These are phyloP conservation scores for Microcaecilia unicolor DNA, from an alignment of 2,797 vertebrate species.

Conservation along the genomic window DNA sequence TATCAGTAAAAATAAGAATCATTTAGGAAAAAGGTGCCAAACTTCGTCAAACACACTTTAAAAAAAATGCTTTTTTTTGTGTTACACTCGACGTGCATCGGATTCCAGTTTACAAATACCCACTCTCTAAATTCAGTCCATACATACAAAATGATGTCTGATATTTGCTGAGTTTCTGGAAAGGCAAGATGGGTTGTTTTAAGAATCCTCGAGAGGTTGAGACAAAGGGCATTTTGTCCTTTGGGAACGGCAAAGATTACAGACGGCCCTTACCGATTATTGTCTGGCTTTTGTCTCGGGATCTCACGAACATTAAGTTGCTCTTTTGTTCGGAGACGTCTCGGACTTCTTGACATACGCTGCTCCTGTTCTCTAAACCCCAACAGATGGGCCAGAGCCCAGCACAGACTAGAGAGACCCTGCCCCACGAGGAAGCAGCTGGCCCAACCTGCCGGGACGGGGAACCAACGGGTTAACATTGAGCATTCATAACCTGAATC, in stretches of 20 bases:
- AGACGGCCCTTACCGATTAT: conserved; percentile 80
- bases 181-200: no score
- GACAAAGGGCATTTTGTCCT: conserved; percentile 79
- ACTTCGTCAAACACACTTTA: no score
- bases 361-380: conserved; percentile 73
- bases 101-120: no score
- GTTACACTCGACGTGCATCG: no score
- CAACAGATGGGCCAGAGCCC: conserved; percentile 88
- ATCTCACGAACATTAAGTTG: conserved; percentile 62
- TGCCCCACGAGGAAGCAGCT: conserved; percentile 84
- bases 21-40: no score
- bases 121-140: no score
- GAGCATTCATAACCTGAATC: background rate
- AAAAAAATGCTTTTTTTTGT: no score
- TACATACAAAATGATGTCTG: no score
- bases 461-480: background rate
- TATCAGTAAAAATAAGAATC: no score
- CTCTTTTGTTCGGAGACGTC: conserved; percentile 59
- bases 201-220: no score
- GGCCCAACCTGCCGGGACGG: conserved; percentile 25
- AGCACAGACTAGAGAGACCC: no score
- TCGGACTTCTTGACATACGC: conserved; percentile 87
- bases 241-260: conserved; percentile 81
- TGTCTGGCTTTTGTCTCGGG: conserved; percentile 75
- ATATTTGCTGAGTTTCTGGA: no score